Base-by-base conservation (phyloP, 2,113 vertebrate species). In the Lutjanus erythropterus region DNA sequence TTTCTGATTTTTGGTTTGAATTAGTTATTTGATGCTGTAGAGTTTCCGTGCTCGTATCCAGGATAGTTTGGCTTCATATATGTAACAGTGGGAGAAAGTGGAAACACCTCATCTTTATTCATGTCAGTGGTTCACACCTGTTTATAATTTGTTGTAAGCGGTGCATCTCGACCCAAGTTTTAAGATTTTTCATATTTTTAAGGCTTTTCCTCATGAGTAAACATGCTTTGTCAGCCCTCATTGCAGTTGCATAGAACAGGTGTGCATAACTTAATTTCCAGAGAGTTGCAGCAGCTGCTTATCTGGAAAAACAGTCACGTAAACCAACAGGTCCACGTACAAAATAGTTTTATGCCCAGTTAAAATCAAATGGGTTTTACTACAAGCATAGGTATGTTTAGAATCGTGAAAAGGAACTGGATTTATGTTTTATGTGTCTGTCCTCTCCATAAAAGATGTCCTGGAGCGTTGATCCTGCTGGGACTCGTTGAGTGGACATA, bases 401-500 rank as follows among this genome's bases (percentile, higher is more conserved):
- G 56, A 74, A 68, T 64, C 68, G 19, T 52, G 42, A 83, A 55
- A 60, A 85, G 60, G 15, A 85, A 81, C 72, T 84, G 78, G 75
- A 89, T 81, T 80, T 72, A 42, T 89, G 80, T 87, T 80, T 27
- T 75, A 25, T 75, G 46, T 90, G 75, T 87, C 55, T 84, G 85
- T 87, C 64, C 65, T 72, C 52, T 71, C 70, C 71, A 69, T 87
- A 5, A 71, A 86, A 80, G 56, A 65, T 68, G 67, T 79, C 29
- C 11, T 65, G 75, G 75, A 69, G 35, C n/a, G 37, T 50, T 25
- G 59, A 66, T 77, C 52, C 78, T 65, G 71, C 64, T 85, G 50
- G 42, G 71, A 67, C 56, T 61, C 75, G 81, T 62, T 66, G 62
- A 46, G 68, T 81, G 77, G 74, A 89, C 35, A 29, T 76, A 74